These are phyloP conservation scores for Taenioides sp. DNA, from an alignment of 2,797 vertebrate genomes.

Conservation along the genomic window DNA sequence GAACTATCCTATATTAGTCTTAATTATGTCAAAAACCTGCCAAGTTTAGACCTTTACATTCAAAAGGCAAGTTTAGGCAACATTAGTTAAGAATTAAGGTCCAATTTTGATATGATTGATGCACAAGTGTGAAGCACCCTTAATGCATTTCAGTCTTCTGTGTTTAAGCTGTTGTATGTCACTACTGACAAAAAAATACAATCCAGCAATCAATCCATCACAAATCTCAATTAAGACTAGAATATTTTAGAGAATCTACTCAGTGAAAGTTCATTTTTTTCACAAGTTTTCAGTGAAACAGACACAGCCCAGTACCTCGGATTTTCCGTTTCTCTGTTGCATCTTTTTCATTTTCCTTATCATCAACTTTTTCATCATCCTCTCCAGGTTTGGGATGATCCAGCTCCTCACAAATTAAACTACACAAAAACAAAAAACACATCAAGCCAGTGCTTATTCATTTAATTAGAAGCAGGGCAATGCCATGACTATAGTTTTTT, in stretches of 20 bases:
- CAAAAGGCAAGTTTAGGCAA: too few species aligned
- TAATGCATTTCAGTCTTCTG: too few species aligned
- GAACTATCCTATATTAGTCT: too few species aligned
- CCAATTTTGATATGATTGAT: too few species aligned
- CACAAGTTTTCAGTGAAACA: not conserved
- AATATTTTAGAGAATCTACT: too few species aligned
- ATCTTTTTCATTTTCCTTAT: conserved; percentile 71
- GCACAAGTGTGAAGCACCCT: too few species aligned
- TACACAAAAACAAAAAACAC: conserved; percentile 34
- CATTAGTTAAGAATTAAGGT: too few species aligned
- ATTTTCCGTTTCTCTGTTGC: conserved; percentile 72
- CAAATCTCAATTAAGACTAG: not conserved
- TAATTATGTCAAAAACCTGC: too few species aligned
- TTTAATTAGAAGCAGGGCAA: too few species aligned
- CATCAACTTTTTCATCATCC: conserved; percentile 62
- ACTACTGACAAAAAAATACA: too few species aligned
- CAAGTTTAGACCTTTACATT: too few species aligned
- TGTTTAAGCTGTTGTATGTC: too few species aligned
- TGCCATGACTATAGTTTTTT: not conserved
- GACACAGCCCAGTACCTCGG: conserved; percentile 74
- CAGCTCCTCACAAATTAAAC: conserved; percentile 86
- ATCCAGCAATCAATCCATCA: not conserved
- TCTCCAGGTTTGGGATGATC: conserved; percentile 69
- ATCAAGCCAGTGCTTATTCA: not conserved
- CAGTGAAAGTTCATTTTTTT: not conserved